A percentile compares a stretch with the other conserved stretches of the same genome.
Conservation (phyloP, 2,113 vertebrate species). For the Callopanchax toddi region DNA sequence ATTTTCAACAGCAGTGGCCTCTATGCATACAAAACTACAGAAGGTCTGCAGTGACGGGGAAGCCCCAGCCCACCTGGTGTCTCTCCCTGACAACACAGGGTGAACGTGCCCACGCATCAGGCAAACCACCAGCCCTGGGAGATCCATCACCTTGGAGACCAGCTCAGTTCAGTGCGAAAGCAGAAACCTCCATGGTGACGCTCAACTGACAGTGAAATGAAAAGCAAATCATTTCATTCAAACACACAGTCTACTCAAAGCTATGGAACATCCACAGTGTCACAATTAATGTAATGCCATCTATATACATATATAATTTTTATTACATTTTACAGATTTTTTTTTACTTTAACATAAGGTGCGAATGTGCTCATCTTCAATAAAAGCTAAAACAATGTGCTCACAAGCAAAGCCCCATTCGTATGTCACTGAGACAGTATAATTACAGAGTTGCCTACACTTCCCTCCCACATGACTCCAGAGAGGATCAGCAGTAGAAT, state of each 20-base stretch:
- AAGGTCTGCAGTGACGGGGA: constrained; percentile 29
- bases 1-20: constrained; percentile 8
- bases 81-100: constrained; percentile 55
- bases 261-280: constrained; percentile 10
- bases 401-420: constrained; percentile 49
- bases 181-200: constrained; percentile 42
- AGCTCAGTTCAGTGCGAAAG: constrained; percentile 33
- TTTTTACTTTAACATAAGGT: background rate
- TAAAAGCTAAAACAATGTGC: constrained; percentile 17
- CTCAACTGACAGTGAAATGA: constrained; percentile 5
- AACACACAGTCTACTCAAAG: constrained; percentile 5
- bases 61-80: constrained; percentile 39
- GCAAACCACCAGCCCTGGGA: constrained; percentile 35
- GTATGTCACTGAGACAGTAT: constrained; percentile 62
- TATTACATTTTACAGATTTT: background rate
- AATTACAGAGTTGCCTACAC: constrained; percentile 64
- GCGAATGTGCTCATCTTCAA: constrained; percentile 14
- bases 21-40: constrained; percentile 5
- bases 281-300: background rate
- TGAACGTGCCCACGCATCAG: constrained; percentile 24
- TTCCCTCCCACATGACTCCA: constrained; percentile 58
- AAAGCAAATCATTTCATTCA: constrained; percentile 12
- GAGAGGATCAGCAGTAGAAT: constrained; percentile 56
- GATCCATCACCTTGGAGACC: constrained; percentile 64
- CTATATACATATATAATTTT: no score